A percentile compares a stretch with the other conserved stretches of the same genome.
Conservation (phyloP, 1,140 invertebrate species). For the Drosophila sulfurigaster region DNA sequence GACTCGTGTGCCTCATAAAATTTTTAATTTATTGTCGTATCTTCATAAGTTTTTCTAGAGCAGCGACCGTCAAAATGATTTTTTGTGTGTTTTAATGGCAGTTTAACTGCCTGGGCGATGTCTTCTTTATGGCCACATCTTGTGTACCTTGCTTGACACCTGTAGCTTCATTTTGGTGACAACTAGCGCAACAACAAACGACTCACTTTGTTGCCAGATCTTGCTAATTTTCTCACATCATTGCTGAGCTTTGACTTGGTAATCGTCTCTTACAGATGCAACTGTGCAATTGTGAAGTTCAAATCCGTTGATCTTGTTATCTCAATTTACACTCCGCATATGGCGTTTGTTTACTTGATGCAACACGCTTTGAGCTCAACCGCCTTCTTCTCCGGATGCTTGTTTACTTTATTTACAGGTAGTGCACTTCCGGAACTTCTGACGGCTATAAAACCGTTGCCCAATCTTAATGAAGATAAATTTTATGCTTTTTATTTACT, state of each 20-base stretch:
- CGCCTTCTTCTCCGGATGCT: conserved; percentile 33
- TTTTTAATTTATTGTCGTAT: conserved; percentile 51
- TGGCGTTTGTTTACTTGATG: conserved; percentile 31
- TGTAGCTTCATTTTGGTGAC: conserved; percentile 65
- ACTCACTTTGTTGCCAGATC: conserved; percentile 36
- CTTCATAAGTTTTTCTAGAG: conserved; percentile 61
- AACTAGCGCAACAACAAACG: conserved; percentile 49
- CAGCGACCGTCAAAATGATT: conserved; percentile 39
- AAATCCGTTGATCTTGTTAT: conserved; percentile 22
- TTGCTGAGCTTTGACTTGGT: not conserved
- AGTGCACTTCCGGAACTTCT: conserved; percentile 62
- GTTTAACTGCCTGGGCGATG: conserved; percentile 65
- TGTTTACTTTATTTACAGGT: conserved; percentile 45
- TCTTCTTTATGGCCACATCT: conserved; percentile 66
- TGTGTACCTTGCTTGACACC: conserved; percentile 63
- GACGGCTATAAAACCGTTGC: conserved; percentile 32
- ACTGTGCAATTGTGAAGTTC: conserved; percentile 23
- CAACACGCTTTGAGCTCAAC: conserved; percentile 46
- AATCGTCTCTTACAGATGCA: conserved; percentile 36
- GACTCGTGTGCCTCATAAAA: conserved; percentile 72
- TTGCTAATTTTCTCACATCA: conserved; percentile 51
- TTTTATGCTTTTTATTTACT: conserved; percentile 31
- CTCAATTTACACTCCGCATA: not conserved
- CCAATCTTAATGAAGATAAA: conserved; percentile 73
- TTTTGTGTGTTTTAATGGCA: conserved; percentile 55